These are phyloP conservation scores for Echeneis naucrates DNA, from an alignment of 2,797 vertebrate species.

Conservation along the genomic window DNA sequence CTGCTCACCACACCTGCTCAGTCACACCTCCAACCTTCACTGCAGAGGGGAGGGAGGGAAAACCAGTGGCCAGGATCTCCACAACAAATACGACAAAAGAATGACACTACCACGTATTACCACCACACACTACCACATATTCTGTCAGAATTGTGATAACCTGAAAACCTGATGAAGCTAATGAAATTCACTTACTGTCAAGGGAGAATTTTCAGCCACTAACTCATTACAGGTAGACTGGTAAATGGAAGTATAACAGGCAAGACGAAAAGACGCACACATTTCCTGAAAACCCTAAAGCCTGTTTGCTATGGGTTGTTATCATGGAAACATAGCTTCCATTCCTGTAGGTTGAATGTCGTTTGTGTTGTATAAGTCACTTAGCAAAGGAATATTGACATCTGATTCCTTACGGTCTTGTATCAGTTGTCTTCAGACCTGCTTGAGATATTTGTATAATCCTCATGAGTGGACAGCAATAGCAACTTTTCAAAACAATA, in stretches of 20 bases:
- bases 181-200: constrained; percentile 22
- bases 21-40: no score
- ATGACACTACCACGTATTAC: no score
- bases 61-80: no score
- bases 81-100: no score
- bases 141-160: constrained; percentile 20
- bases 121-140: no score
- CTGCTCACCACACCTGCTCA: no score
- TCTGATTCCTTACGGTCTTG: neutral
- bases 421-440: constrained; percentile 18
- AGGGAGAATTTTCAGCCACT: neutral
- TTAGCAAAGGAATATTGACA: constrained; percentile 25
- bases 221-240: neutral
- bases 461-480: constrained; percentile 8
- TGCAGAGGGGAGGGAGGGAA: no score
- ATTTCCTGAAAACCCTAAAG: constrained; percentile 10
- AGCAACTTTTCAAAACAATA: constrained; percentile 4
- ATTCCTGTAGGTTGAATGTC: constrained; percentile 16
- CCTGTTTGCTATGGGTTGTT: constrained; percentile 26
- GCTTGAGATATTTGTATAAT: constrained; percentile 37
- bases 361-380: constrained; percentile 13
- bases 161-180: constrained; percentile 13
- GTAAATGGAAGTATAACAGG: neutral
- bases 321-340: constrained; percentile 35
- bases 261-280: neutral